Base-by-base conservation (phyloP, 2,888 invertebrate species). In the Parnassius smintheus region DNA sequence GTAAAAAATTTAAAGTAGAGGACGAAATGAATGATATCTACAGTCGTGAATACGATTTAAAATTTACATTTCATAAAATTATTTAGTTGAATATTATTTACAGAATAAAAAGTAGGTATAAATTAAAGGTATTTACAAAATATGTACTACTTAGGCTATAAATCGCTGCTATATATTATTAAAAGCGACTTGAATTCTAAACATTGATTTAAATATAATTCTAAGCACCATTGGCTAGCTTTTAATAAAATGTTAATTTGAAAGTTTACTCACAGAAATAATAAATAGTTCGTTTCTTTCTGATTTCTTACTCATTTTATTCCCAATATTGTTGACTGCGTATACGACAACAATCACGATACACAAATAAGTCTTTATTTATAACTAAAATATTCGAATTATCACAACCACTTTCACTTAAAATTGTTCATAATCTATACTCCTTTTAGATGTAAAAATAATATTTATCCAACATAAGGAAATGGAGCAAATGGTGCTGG, bases 401-500 rank as follows among this genome's bases (percentile, higher is more conserved):
- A 77, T 79, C 74, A 72, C 74, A 71, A 75, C 73, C 77, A 79
- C 78, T 42, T 60, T 46, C 52, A 4, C 49, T 44, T 44, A 44
- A 11, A 44, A 9, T 7, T 61, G 9, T 59, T 18, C 50, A 63
- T 18, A 58, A 54, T 10, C 53, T 52, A 9, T 44, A 1, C 11
- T 11, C 1, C 41, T 42, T 13, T 41, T 9, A 25, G 46, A 13
- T 56, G 4, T 35, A 13, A 53, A 22, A 59, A 56, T 59, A 66
- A 62, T 51, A 62, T 57, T 58, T 94, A 94, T 79, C 96, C 95
- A 70, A 96, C 95, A 80, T 93, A 96, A 3, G 96, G 96, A 81
- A 92, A 97, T 22, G 94, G 94, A 22, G 95, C 94, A 78, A 94
- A 96, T 12, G 95, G 95, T 18, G 94, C 93, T 25, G 96, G 96